These are phyloP conservation scores for Sabellastarte sp. DNA, from an alignment of 2,888 invertebrate species.

Conservation along the genomic window DNA sequence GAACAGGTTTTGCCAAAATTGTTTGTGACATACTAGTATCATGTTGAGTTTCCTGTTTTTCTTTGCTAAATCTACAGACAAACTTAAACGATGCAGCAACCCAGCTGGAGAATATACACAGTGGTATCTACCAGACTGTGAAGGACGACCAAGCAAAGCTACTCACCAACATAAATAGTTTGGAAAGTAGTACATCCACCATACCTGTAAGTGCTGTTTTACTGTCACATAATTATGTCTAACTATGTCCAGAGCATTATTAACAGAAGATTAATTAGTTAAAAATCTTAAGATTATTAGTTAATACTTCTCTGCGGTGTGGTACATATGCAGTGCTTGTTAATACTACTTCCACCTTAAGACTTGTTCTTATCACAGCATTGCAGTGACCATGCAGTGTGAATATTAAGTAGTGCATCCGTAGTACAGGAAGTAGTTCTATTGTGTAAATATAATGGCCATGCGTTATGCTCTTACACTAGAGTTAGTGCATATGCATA, in stretches of 20 bases:
- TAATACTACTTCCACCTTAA: too few relatives aligned
- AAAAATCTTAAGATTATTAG: too few relatives aligned
- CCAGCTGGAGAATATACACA: neutral
- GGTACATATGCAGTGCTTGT: too few relatives aligned
- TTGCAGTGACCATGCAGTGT: too few relatives aligned
- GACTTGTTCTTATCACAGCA: too few relatives aligned
- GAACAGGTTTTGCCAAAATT: neutral
- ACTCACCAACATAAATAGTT: neutral
- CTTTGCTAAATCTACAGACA: too few relatives aligned
- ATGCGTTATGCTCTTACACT: too few relatives aligned
- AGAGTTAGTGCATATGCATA: too few relatives aligned
- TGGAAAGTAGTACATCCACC: neutral
- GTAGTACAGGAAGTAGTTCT: too few relatives aligned
- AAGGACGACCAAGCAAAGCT: neutral
- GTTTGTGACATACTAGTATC: neutral
- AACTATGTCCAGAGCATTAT: neutral
- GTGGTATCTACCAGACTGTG: neutral
- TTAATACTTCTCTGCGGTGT: too few relatives aligned
- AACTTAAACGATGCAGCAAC: neutral
- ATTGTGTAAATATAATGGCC: too few relatives aligned
- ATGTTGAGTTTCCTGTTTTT: neutral
- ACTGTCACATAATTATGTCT: neutral
- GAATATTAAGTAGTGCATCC: too few relatives aligned
- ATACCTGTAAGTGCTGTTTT: neutral
- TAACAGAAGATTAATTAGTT: neutral